phyloP scores from a whole-genome alignment of 2,888 invertebrate genomes.

The Phaonia tiefii region DNA sequence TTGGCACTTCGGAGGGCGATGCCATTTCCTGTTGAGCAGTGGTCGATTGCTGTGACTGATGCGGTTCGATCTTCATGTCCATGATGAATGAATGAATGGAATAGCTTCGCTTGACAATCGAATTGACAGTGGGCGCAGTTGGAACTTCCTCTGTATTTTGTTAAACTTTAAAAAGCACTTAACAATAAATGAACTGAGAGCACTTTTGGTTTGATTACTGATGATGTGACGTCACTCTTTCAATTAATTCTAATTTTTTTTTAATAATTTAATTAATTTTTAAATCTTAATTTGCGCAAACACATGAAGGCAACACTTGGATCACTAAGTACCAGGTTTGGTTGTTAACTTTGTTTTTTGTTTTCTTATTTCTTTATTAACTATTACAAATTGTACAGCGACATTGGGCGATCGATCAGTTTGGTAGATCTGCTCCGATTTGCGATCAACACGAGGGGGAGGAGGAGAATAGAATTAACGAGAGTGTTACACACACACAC shows the following conservation, averaged over 20 bases:
- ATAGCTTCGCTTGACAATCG: background rate
- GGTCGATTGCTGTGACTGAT: constrained; percentile 71
- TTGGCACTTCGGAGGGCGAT: constrained; percentile 94
- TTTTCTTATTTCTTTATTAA: no score
- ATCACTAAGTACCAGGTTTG: constrained; percentile 48
- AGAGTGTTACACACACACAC: background rate
- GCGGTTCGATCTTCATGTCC: constrained; percentile 79
- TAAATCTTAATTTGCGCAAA: constrained; percentile 26
- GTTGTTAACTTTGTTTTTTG: constrained; percentile 17
- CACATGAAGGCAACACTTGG: constrained; percentile 62
- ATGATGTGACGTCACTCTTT: background rate
- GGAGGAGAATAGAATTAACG: background rate
- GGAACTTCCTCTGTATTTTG: background rate
- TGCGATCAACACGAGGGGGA: background rate
- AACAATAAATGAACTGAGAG: constrained; percentile 14
- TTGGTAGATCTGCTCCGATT: background rate
- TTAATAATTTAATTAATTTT: constrained; percentile 1
- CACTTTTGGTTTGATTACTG: constrained; percentile 20
- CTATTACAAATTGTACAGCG: constrained; percentile 26
- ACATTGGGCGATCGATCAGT: background rate
- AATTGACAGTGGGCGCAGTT: background rate
- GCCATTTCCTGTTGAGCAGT: constrained; percentile 85
- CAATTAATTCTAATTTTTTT: constrained; percentile 5
- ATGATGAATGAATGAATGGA: constrained; percentile 62
- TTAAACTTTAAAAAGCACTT: background rate